Conservation (phyloP, 2,797 vertebrate genomes). For the Morelia viridis region DNA sequence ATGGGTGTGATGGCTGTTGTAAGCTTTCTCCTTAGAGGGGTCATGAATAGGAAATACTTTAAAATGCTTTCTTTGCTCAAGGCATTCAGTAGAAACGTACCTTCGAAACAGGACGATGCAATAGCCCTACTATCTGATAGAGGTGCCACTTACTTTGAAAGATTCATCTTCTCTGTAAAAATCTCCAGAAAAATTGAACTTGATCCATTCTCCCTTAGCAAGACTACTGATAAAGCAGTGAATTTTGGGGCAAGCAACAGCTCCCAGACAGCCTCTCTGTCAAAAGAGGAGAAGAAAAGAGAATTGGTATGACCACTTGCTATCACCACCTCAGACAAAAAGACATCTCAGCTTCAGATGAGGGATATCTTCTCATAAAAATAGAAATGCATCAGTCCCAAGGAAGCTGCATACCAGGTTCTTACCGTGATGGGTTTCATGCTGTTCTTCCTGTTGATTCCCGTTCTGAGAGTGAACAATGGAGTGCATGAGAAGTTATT, state of each 20-base stretch:
- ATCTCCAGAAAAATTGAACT: constrained; percentile 19
- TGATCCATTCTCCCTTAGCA: neutral
- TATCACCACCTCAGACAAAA: neutral
- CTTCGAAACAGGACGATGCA: neutral
- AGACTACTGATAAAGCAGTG: constrained; percentile 1
- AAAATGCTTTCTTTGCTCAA: neutral
- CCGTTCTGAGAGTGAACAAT: neutral
- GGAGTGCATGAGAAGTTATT: neutral
- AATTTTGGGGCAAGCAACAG: neutral
- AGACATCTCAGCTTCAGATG: rapidly evolving
- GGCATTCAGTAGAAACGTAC: neutral
- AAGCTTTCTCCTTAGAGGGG: neutral
- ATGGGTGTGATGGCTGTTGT: neutral
- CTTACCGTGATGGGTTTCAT: constrained; percentile 2
- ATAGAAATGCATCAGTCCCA: neutral
- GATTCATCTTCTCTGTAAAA: neutral
- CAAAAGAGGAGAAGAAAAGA: neutral
- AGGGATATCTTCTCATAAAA: neutral
- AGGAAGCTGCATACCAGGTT: neutral
- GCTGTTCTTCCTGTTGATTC: neutral
- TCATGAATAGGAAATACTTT: neutral
- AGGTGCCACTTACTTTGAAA: neutral
- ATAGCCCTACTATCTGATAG: neutral
- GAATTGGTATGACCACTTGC: neutral
- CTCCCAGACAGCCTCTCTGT: constrained; percentile 22